Conservation (phyloP, 2,113 vertebrate species). For the Paramisgurnus dabryanus region DNA sequence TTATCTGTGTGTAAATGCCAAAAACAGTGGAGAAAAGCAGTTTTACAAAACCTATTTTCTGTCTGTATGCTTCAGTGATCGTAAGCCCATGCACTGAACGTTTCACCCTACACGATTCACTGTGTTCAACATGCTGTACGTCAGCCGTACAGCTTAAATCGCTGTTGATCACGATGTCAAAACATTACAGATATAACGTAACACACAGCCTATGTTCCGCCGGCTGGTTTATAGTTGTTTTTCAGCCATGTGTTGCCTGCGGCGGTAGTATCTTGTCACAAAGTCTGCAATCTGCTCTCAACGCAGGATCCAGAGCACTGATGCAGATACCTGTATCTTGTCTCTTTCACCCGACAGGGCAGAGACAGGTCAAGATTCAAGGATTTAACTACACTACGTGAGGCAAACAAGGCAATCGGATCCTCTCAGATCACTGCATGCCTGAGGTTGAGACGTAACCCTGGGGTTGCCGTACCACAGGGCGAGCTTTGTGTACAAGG, state of each 20-base stretch:
- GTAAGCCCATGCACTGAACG: background rate
- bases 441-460: background rate
- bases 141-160: constrained; percentile 36
- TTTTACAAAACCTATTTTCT: constrained; percentile 39
- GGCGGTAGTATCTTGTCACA: constrained; percentile 9
- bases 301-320: constrained; percentile 13
- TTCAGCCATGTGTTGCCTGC: constrained; percentile 17
- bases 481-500: constrained; percentile 11
- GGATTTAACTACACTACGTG: constrained; percentile 50
- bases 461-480: background rate
- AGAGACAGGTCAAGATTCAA: constrained; percentile 56
- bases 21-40: constrained; percentile 20
- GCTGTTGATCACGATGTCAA: constrained; percentile 35
- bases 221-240: constrained; percentile 15
- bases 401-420: constrained; percentile 21
- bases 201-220: constrained; percentile 22
- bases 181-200: constrained; percentile 21
- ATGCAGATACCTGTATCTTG: constrained; percentile 54
- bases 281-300: constrained; percentile 34
- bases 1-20: background rate
- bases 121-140: constrained; percentile 33
- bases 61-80: constrained; percentile 37
- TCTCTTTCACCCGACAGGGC: constrained; percentile 42
- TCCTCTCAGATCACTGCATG: background rate
- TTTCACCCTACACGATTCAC: constrained; percentile 26